These are phyloP conservation scores for Cosmia trapezina DNA, from an alignment of 2,888 invertebrate genomes.

Conservation along the genomic window DNA sequence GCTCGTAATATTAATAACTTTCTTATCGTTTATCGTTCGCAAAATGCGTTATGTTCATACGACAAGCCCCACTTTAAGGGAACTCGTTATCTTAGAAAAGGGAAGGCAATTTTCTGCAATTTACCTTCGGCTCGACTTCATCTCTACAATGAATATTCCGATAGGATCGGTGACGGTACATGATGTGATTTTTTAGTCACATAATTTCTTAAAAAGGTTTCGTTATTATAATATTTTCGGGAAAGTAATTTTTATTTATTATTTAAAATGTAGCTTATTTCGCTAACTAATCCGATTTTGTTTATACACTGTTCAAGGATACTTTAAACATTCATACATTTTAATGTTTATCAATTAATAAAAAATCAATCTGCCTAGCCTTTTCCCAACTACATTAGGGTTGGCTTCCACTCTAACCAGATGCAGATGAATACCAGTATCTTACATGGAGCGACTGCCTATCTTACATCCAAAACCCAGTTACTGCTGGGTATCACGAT, in stretches of 20 bases:
- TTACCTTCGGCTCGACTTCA: conserved; percentile 71
- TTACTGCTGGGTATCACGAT: too few relatives aligned
- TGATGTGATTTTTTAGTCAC: conserved; percentile 35
- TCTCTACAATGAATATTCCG: conserved; percentile 68
- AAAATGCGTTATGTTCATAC: conserved; percentile 63
- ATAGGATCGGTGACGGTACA: conserved; percentile 43
- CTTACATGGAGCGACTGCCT: too few relatives aligned
- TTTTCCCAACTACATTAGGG: too few relatives aligned
- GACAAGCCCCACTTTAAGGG: conserved; percentile 64
- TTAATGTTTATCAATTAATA: neutral
- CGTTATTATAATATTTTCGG: neutral
- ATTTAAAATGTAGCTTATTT: neutral
- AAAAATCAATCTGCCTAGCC: neutral
- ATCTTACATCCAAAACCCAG: too few relatives aligned
- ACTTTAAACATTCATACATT: neutral
- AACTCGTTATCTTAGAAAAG: conserved; percentile 74
- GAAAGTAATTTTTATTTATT: too few relatives aligned
- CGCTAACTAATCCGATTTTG: neutral
- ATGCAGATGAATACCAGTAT: too few relatives aligned
- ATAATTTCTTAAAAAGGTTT: conserved; percentile 4
- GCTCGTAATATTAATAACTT: conserved; percentile 54
- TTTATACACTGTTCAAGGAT: neutral
- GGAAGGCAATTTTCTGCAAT: conserved; percentile 79
- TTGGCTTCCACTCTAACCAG: too few relatives aligned
- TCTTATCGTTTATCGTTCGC: conserved; percentile 62